Conservation (phyloP, 1,140 invertebrate species). For the Himalopsyche phryganea region DNA sequence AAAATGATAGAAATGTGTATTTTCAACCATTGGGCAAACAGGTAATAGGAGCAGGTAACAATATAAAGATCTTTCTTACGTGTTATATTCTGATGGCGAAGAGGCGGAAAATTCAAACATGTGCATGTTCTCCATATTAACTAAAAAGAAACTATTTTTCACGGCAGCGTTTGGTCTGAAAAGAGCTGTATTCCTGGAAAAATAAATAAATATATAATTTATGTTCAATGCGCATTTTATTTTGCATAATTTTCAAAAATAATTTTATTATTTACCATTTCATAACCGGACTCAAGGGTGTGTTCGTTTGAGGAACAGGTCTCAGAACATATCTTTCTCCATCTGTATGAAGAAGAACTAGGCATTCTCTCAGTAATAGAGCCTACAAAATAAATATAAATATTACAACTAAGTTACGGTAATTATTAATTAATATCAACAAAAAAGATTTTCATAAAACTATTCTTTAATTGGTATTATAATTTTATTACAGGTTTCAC, state of each 20-base stretch:
- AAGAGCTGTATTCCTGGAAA: slow-evolving; percentile 44
- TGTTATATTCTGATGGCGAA: slow-evolving; percentile 43
- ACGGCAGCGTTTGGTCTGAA: slow-evolving; percentile 49
- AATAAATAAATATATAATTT: neutral
- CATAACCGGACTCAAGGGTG: slow-evolving; percentile 46
- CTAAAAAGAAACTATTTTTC: slow-evolving; percentile 49
- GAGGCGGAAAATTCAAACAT: slow-evolving; percentile 50
- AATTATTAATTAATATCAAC: no score
- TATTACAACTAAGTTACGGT: neutral
- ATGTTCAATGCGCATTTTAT: no score
- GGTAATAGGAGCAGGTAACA: no score
- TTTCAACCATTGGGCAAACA: no score
- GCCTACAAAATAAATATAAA: slow-evolving; percentile 41
- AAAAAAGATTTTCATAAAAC: no score
- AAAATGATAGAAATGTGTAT: no score
- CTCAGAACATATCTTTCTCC: slow-evolving; percentile 48
- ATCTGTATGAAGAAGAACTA: slow-evolving; percentile 47
- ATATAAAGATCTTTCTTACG: no score
- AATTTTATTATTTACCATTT: slow-evolving; percentile 26
- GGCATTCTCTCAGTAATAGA: slow-evolving; percentile 44
- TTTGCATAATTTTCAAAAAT: neutral
- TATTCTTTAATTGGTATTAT: no score
- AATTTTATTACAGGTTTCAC: no score
- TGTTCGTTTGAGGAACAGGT: slow-evolving; percentile 43
- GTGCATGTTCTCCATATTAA: slow-evolving; percentile 49